Conservation (phyloP, 2,888 invertebrate species). For the Polylopha cassiicola region DNA sequence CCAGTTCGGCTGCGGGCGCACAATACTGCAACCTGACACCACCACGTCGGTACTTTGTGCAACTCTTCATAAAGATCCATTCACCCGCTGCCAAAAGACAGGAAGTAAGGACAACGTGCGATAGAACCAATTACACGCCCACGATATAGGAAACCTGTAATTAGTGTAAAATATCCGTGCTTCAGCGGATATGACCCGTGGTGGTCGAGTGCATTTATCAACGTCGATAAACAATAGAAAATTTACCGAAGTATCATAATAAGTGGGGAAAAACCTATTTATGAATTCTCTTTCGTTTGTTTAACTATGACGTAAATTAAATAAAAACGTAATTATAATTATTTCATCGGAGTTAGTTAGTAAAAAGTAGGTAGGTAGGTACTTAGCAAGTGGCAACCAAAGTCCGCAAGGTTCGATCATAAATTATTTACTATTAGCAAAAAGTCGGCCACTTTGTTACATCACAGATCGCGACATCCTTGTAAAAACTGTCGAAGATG, state of each 20-base stretch:
- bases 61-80: conserved; percentile 45
- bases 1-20: conserved; percentile 46
- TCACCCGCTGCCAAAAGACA: conserved; percentile 61
- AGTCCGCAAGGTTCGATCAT: no score
- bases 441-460: conserved; percentile 28
- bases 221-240: conserved; percentile 1
- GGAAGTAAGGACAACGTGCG: conserved; percentile 70
- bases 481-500: conserved; percentile 29
- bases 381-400: not conserved
- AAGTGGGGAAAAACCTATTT: no score
- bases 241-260: no score
- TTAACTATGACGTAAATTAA: no score
- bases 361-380: not conserved
- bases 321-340: no score
- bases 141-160: conserved; percentile 71
- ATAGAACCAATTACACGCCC: conserved; percentile 74
- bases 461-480: conserved; percentile 28
- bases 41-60: conserved; percentile 51
- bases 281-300: no score
- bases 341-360: not conserved
- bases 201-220: conserved; percentile 21
- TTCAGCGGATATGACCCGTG: conserved; percentile 52
- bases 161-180: conserved; percentile 68
- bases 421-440: conserved; percentile 6
- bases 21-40: conserved; percentile 64